Evolutionary conservation across 2,113 vertebrate genomes (phyloP).

Genomic region (Zingel zingel): DNA sequence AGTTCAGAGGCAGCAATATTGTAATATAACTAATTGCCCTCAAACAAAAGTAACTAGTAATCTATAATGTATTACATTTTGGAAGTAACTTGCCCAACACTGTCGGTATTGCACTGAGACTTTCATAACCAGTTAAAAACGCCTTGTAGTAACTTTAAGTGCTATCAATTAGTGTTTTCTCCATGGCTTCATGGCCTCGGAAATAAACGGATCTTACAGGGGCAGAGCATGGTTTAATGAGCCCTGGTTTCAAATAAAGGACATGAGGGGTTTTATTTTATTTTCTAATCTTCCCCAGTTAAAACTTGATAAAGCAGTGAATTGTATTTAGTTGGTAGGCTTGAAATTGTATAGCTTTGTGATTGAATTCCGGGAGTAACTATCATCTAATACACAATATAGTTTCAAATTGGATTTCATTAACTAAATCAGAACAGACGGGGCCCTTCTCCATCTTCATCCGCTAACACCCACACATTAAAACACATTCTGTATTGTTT

Average conservation of each 20-base stretch:
- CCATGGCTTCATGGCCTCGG: not conserved
- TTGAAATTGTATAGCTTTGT: conserved; percentile 12
- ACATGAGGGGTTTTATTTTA: too few relatives aligned
- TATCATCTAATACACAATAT: conserved; percentile 17
- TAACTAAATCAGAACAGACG: conserved; percentile 44
- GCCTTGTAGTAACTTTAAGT: too few relatives aligned
- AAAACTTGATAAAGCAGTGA: conserved; percentile 25
- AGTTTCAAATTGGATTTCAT: conserved; percentile 29
- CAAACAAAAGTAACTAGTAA: too few relatives aligned
- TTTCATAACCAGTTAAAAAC: too few relatives aligned
- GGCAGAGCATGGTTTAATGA: not conserved
- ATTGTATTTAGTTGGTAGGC: conserved; percentile 27
- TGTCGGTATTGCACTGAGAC: too few relatives aligned
- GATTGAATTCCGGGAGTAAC: conserved; percentile 38
- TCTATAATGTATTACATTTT: too few relatives aligned
- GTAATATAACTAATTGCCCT: too few relatives aligned
- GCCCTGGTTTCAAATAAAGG: not conserved
- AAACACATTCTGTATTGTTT: conserved; percentile 26
- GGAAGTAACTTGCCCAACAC: too few relatives aligned
- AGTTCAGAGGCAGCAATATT: too few relatives aligned
- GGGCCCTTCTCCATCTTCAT: not conserved
- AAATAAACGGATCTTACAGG: not conserved
- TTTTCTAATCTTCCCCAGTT: conserved; percentile 18
- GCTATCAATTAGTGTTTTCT: not conserved
- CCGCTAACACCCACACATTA: not conserved